Conservation (phyloP, 2,113 vertebrate species). For the Larimichthys crocea region DNA sequence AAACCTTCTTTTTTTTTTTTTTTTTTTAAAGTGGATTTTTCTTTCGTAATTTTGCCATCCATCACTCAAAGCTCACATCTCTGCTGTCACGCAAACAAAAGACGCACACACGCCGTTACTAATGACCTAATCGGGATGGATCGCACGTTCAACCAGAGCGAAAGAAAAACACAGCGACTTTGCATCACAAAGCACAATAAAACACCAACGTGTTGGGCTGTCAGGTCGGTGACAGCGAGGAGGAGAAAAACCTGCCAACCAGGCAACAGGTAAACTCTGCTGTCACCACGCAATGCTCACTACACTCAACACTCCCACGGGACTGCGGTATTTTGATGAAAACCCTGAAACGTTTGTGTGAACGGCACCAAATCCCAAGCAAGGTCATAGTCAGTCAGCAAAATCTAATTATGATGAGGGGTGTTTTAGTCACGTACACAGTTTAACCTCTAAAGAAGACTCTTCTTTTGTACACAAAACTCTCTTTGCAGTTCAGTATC, state of each 20-base stretch:
- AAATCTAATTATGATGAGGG: no score
- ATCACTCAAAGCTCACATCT: no score
- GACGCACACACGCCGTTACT: neutral
- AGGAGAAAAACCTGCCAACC: conserved; percentile 2
- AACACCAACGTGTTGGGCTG: neutral
- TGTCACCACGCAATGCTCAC: neutral
- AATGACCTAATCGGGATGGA: neutral
- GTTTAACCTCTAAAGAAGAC: no score
- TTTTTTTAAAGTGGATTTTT: neutral
- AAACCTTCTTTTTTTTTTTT: neutral
- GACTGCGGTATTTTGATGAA: neutral
- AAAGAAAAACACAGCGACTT: neutral
- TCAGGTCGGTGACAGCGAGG: neutral
- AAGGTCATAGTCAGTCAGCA: neutral
- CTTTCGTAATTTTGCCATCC: neutral
- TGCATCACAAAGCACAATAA: neutral
- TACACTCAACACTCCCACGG: neutral
- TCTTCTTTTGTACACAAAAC: no score
- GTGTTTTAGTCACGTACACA: no score
- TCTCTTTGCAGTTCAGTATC: no score
- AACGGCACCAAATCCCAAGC: no score
- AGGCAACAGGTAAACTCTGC: conserved; percentile 9
- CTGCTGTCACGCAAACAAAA: conserved; percentile 2
- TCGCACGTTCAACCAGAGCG: neutral
- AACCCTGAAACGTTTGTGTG: no score